phyloP scores from a whole-genome alignment of 2,888 invertebrate genomes.

The Choreutis nemorana region DNA sequence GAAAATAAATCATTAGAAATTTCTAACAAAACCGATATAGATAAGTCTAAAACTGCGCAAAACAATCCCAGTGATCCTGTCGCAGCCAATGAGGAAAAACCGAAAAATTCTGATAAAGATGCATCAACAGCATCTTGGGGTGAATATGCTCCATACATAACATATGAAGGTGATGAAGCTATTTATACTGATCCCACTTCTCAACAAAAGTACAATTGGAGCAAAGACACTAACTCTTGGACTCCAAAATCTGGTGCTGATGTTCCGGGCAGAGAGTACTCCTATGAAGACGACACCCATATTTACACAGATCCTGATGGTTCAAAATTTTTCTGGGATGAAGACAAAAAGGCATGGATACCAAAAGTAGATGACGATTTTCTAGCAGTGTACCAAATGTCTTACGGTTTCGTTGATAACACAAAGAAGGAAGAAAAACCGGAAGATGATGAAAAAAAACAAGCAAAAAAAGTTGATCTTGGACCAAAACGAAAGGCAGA shows the following conservation, averaged over 20 bases:
- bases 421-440: conserved; percentile 29
- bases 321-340: conserved; percentile 91
- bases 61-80: neutral
- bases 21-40: neutral
- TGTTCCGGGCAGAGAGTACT: conserved; percentile 59
- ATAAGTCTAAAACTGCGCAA: neutral
- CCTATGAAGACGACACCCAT: conserved; percentile 79
- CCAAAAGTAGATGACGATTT: conserved; percentile 97
- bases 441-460: conserved; percentile 30
- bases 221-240: conserved; percentile 58
- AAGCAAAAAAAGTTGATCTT: conserved; percentile 35
- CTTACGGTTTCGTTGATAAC: conserved; percentile 84
- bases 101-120: conserved; percentile 5
- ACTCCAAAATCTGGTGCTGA: conserved; percentile 33
- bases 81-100: neutral
- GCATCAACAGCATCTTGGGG: conserved; percentile 26
- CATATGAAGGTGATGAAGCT: conserved; percentile 74
- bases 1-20: neutral
- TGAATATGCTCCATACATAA: conserved; percentile 67
- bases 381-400: conserved; percentile 95
- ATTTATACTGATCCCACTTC: conserved; percentile 78
- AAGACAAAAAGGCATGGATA: conserved; percentile 91
- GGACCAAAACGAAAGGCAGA: conserved; percentile 64
- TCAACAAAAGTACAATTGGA: conserved; percentile 74
- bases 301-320: conserved; percentile 89